phyloP scores from a whole-genome alignment of 2,797 vertebrate genomes.

The Enteromius viviparus region DNA sequence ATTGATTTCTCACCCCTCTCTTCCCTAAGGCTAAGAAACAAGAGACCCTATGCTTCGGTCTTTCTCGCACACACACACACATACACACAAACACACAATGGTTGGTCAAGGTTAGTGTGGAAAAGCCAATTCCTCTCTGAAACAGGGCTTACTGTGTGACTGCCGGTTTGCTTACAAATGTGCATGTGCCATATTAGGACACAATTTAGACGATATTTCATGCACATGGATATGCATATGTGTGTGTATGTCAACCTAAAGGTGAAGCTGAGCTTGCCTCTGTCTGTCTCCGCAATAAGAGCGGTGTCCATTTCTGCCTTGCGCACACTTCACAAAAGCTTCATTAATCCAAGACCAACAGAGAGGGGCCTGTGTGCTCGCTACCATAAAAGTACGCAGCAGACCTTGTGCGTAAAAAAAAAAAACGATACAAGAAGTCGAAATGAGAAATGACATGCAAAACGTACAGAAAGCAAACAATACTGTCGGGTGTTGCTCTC shows the following conservation, averaged over 20 bases:
- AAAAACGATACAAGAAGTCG: slow-evolving; percentile 4
- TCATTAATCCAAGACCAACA: slow-evolving; percentile 58
- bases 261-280: slow-evolving; percentile 55
- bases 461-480: neutral
- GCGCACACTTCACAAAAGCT: slow-evolving; percentile 71
- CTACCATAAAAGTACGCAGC: slow-evolving; percentile 16
- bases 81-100: neutral
- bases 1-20: slow-evolving; percentile 50
- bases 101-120: slow-evolving; percentile 22
- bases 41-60: slow-evolving; percentile 27
- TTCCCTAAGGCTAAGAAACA: slow-evolving; percentile 47
- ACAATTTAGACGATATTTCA: slow-evolving; percentile 32
- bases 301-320: slow-evolving; percentile 75
- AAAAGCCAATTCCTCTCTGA: slow-evolving; percentile 52
- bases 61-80: slow-evolving; percentile 17
- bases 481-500: neutral
- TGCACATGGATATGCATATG: neutral
- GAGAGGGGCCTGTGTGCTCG: slow-evolving; percentile 35
- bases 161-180: slow-evolving; percentile 17
- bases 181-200: slow-evolving; percentile 7
- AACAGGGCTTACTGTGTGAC: slow-evolving; percentile 29
- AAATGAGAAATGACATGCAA: slow-evolving; percentile 5
- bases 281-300: slow-evolving; percentile 62
- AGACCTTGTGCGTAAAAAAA: neutral
- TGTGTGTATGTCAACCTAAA: slow-evolving; percentile 50